phyloP scores from a whole-genome alignment of 1,140 invertebrate species.

The Thaumetopoea pityocampa region DNA sequence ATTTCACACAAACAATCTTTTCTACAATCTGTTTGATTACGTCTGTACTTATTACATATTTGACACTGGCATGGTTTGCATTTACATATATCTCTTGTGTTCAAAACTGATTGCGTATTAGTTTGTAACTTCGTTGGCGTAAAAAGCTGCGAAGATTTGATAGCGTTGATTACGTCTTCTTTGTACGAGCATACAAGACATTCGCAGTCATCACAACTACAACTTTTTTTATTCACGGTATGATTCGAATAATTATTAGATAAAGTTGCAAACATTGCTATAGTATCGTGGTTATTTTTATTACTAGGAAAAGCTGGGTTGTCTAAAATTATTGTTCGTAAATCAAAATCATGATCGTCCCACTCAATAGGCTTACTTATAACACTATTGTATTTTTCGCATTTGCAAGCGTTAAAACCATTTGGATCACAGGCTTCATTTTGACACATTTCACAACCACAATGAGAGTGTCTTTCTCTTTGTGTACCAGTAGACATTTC shows the following conservation, averaged over 20 bases:
- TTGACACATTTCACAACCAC: slow-evolving; percentile 32
- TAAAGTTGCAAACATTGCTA: slow-evolving; percentile 22
- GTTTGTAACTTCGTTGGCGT: not conserved
- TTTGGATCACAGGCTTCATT: slow-evolving; percentile 25
- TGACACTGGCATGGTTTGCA: not conserved
- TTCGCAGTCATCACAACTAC: slow-evolving; percentile 27
- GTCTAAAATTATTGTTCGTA: slow-evolving; percentile 20
- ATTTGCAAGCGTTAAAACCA: slow-evolving; percentile 26
- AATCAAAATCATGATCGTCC: slow-evolving; percentile 35
- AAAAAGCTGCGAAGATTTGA: slow-evolving; percentile 14
- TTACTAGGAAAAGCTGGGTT: not conserved
- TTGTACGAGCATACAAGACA: slow-evolving; percentile 30
- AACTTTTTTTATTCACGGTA: slow-evolving; percentile 5
- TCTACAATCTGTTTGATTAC: too few species aligned
- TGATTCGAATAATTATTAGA: slow-evolving; percentile 3
- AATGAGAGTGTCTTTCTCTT: slow-evolving; percentile 21
- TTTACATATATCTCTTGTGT: not conserved
- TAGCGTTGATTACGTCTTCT: slow-evolving; percentile 13
- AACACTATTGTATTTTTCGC: slow-evolving; percentile 23
- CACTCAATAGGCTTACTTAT: slow-evolving; percentile 33
- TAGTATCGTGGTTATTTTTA: slow-evolving; percentile 6
- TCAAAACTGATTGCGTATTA: not conserved
- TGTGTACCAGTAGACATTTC: slow-evolving; percentile 30
- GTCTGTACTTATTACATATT: not conserved
- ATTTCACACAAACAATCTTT: too few species aligned